Base-by-base conservation (phyloP, 2,113 vertebrate genomes). In the Chaetorhynchus papuensis region DNA sequence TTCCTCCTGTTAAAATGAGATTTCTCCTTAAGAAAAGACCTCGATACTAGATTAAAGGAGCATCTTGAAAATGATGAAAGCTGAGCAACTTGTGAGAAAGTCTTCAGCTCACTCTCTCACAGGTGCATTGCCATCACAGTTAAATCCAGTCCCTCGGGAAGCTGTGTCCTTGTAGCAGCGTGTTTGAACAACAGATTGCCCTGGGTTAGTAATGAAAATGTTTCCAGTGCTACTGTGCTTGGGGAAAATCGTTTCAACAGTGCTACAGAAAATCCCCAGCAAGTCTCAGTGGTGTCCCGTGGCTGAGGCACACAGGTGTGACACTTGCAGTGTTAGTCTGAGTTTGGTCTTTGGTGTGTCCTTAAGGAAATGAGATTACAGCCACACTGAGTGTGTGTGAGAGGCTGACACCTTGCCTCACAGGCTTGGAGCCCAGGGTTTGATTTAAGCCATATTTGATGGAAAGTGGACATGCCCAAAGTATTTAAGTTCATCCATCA, bases 321-420 rank as follows among this genome's bases (percentile, higher is more conserved):
- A 8, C 0, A 63, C 27, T 8, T 2, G 4, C 7, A 30, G 0
- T 24, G 35, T 42, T 16, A 19, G 23, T 53, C 9, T 16, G 8
- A 33, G 33, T n/a, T 28, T 1, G 1, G 24, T 76, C 41, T 87
- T 52, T 41, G 54, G 41, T 18, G 56, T 42, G 42, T 66, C 69
- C 80, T 75, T 12, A 70, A 87, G 59, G 64, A 84, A 84, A 75
- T 63, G 47, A 71, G 65, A 78, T 82, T 63, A 45, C 14, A 60
- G 72, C 53, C 59, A 33, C 1, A 0, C 37, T 37, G 59, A 6
- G 79, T 2, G 15, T 16, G 17, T n/a, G 63, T 12, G 80, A 45
- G 41, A 61, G 26, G 23, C 12, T 37, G 17, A 42, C 54, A 33
- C 30, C 21, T 68, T 47, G 11, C 24, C 35, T 71, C 13, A 0